A percentile compares a stretch with the other conserved stretches of the same genome.
These are phyloP conservation scores for Saccostrea echinata DNA, from an alignment of 1,140 invertebrate species.

Conservation along the genomic window DNA sequence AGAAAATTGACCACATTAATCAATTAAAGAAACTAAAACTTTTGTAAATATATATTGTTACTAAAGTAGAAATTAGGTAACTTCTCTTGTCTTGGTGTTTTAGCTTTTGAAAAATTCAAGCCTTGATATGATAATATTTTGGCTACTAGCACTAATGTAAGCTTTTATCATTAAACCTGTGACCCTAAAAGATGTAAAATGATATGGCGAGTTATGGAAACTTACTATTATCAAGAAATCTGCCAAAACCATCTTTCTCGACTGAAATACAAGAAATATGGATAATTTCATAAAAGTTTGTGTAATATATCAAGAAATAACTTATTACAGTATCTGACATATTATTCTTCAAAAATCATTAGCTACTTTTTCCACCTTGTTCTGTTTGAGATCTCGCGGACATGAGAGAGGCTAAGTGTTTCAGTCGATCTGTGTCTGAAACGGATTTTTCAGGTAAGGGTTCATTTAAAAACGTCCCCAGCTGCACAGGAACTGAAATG, in stretches of 20 bases:
- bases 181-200: too few species aligned
- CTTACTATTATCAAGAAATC: not conserved
- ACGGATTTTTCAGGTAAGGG: not conserved
- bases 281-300: not conserved
- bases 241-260: not conserved
- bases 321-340: not conserved
- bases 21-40: too few species aligned
- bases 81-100: too few species aligned
- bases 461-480: not conserved
- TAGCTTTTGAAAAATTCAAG: too few species aligned
- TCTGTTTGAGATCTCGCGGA: not conserved
- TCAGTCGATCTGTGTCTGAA: not conserved
- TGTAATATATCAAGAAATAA: not conserved
- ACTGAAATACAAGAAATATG: not conserved
- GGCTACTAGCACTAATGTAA: too few species aligned
- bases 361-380: not conserved
- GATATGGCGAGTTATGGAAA: too few species aligned
- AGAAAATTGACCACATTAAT: too few species aligned
- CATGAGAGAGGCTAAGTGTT: not conserved
- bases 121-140: too few species aligned
- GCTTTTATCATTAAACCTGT: too few species aligned
- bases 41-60: too few species aligned
- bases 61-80: too few species aligned
- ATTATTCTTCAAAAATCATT: not conserved
- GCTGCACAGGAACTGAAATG: not conserved